phyloP scores from a whole-genome alignment of 1,140 invertebrate species.

The Ceratosolen fusciceps region DNA sequence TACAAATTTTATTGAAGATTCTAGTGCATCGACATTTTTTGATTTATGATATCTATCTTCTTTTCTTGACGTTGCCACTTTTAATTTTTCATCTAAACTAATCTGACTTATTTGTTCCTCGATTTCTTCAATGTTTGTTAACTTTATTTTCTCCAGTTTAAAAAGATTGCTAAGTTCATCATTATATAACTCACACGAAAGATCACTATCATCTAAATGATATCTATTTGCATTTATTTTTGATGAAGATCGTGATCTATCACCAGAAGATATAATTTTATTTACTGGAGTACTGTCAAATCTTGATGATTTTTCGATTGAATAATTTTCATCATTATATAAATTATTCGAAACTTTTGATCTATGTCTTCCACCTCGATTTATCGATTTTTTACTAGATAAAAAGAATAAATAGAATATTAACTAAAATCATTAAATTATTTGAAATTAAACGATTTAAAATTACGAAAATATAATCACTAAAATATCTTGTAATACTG shows the following conservation, averaged over 20 bases:
- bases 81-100: constrained; percentile 56
- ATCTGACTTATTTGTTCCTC: constrained; percentile 56
- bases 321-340: constrained; percentile 17
- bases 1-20: constrained; percentile 52
- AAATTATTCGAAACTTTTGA: constrained; percentile 21
- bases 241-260: constrained; percentile 29
- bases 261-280: constrained; percentile 2
- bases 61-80: constrained; percentile 40
- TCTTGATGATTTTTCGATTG: background rate
- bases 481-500: no score
- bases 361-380: constrained; percentile 1
- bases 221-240: constrained; percentile 44
- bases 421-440: no score
- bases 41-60: constrained; percentile 45
- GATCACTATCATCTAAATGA: constrained; percentile 30
- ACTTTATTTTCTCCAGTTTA: constrained; percentile 53
- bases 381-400: constrained; percentile 14
- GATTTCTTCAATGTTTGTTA: constrained; percentile 52
- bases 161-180: constrained; percentile 55
- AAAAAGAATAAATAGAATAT: background rate
- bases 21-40: background rate
- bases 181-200: constrained; percentile 49
- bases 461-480: no score
- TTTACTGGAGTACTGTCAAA: constrained; percentile 4
- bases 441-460: no score